Base-by-base conservation (phyloP, 2,888 invertebrate genomes). In the Drosophila picticornis region DNA sequence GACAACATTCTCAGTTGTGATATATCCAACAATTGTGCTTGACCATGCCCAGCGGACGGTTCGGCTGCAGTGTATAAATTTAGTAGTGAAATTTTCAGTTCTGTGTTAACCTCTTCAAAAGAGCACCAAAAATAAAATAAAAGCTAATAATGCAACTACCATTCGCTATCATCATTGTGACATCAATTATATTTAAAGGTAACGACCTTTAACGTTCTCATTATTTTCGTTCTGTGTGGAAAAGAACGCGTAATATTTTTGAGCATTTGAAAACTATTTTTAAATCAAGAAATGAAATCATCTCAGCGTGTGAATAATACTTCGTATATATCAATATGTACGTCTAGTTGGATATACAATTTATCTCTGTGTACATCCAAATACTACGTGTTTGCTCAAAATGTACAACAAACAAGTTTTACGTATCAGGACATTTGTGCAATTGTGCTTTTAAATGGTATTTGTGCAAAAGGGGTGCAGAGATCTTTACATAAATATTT, bases 201-300 rank as follows among this genome's bases (percentile, higher is more conserved):
- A 64, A 51, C 11, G 56, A 53, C 9, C 27, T n/a, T 19, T 22
- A 22, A 31, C 13, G 19, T 16, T 38, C 36, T 25, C 36, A 13
- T 9, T 25, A n/a, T 4, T 50, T 36, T 27, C 7, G 16, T 13
- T n/a, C 13, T 16, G 13, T 43, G 13, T 66, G 1, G 36, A 22
- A 50, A 19, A 2, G 9, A 56, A 38, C 36, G 51, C 16, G 59
- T 40, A 57, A 57, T 43, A 40, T 27, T 48, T 61, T 62, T 77
- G 58, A 56, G 46, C 32, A 70, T 55, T 52, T 22, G 50, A 36
- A 46, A 74, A 80, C 85, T 87, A 89, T 89, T 89, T 84, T 50
- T 84, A 84, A 83, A 83, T 73, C 60, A 55, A 82, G 72, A 89
- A 84, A 88, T 89, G 84, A 84, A 84, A 88, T 84, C 88, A 84